Base-by-base conservation (phyloP, 2,113 vertebrate genomes). In the Nematolebias whitei region DNA sequence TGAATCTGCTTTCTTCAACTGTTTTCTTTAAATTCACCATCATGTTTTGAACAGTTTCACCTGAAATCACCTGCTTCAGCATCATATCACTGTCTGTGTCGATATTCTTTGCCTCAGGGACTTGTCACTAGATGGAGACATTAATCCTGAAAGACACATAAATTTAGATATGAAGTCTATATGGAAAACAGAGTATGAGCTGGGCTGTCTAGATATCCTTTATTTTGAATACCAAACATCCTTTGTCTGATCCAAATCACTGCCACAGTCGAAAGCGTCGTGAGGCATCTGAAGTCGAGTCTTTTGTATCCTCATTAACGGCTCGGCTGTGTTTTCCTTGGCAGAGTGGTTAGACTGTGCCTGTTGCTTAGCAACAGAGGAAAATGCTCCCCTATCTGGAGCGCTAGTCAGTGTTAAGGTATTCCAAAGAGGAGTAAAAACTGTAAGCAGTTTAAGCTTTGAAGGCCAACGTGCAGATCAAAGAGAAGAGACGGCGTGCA, bases 351-450 rank as follows among this genome's bases (percentile, higher is more conserved):
- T 89, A 87, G 79, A 75, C 68, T 75, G 80, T 83, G 69, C 80
- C 74, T 83, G 92, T 93, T 93, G 90, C 92, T 76, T 84, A 85
- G 91, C 87, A 91, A 93, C 92, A 70, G 85, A 81, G 59, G 41
- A 82, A 87, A 78, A 86, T 73, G 53, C 76, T 66, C 56, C 59
- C 47, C 58, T 70, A 20, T 81, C 74, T 80, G 57, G 51, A 71
- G 70, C 64, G 68, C 58, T 51, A 48, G 53, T 35, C 26, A 41
- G 73, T 83, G 76, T 78, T 74, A 65, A 80, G 72, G 61, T 86
- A 76, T 80, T 88, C 85, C 68, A 84, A 83, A 84, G 69, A 80
- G 77, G 71, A 84, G 79, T 56, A 74, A 70, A n/a, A 74, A 64
- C 38, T 35, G 61, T 68, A 85, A 89, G 88, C 83, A 86, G 58